These are phyloP conservation scores for Agrochola lychnidis DNA, from an alignment of 2,888 invertebrate species.

Conservation along the genomic window DNA sequence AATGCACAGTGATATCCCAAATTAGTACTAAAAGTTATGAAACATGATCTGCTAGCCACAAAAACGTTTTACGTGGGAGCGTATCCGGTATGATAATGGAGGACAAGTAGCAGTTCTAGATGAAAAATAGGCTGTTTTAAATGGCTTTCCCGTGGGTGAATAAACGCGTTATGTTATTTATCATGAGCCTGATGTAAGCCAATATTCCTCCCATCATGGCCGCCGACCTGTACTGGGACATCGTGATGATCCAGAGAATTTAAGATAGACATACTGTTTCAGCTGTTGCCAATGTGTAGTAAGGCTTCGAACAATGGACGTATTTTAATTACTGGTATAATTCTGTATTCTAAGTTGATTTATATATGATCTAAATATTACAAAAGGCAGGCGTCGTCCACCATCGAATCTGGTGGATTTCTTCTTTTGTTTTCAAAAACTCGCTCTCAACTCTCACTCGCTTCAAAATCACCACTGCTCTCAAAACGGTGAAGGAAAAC, in stretches of 20 bases:
- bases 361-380: no score
- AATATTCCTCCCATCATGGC: background rate
- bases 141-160: constrained; percentile 41
- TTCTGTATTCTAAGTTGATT: no score
- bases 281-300: no score
- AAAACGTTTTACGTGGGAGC: constrained; percentile 54
- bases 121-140: constrained; percentile 32
- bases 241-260: background rate
- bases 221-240: background rate
- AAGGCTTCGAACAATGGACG: no score
- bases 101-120: constrained; percentile 51
- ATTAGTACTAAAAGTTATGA: constrained; percentile 63
- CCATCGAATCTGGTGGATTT: no score
- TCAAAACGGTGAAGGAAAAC: no score
- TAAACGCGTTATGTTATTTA: constrained; percentile 20
- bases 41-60: constrained; percentile 52
- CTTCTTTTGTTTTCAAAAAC: no score
- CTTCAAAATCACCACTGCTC: no score
- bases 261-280: background rate
- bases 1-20: constrained; percentile 57
- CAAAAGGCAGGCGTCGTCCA: no score
- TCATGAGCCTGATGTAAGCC: constrained; percentile 4
- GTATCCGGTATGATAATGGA: constrained; percentile 59
- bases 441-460: no score
- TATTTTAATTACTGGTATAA: no score